Evolutionary conservation across 1,140 invertebrate species (phyloP), one percentile per base, ranked within the genome.

Genomic region (Goniozus legneri): DNA sequence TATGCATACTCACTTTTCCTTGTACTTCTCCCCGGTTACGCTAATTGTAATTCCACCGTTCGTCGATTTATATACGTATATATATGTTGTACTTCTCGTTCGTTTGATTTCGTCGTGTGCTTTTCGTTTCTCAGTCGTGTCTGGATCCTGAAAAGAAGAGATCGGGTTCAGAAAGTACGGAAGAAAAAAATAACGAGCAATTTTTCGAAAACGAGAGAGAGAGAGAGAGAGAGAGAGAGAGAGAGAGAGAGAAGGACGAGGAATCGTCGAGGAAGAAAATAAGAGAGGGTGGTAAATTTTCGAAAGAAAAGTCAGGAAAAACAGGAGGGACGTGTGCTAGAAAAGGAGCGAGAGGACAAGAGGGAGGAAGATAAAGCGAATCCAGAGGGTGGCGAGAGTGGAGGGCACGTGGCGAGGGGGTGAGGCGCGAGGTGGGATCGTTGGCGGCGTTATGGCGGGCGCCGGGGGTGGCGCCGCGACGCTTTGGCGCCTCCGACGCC

Each of bases 401-500:
- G 37, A 36, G 36, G 41, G 33, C 19, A n/a, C n/a, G n/a, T 19
- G 14, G 37, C 32, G 14, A 30, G 53, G 45, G 34, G 45, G 38
- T 47, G 50, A 49, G 46, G n/a, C n/a, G n/a, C n/a, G n/a, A n/a
- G n/a, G n/a, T n/a, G n/a, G 15, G 33, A 35, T 20, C 39, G 31
- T 47, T 58, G 55, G 56, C 71, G 71, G 60, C 72, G 51, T 58
- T 58, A 62, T 68, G 72, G 47, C 72, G 69, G 69, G 68, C 71
- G 71, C 71, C 71, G 58, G 62, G 66, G 66, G 65, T 71, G 65
- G 70, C 69, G 72, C 67, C 71, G 68, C 69, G 71, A 74, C 69
- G 65, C 69, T 71, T 64, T 63, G 71, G 69, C 69, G 69, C 70
- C 71, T 65, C 56, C 56, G 47, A 64, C 57, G 60, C 62, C 60